Base-by-base conservation (phyloP, 2,888 invertebrate genomes). In the Lamproptera curius region DNA sequence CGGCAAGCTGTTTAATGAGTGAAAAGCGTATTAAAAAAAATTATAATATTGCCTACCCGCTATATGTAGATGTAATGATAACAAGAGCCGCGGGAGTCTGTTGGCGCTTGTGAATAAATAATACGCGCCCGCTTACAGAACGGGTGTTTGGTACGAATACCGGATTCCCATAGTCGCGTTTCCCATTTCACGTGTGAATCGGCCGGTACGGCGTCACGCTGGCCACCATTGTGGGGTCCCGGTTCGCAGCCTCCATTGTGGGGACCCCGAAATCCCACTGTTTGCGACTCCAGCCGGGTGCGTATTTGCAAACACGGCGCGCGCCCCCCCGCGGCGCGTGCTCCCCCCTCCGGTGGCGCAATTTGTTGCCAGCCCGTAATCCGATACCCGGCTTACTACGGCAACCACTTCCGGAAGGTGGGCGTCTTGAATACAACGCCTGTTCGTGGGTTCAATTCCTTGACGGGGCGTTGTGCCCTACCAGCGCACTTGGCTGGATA, bases 291-390 rank as follows among this genome's bases (percentile, higher is more conserved):
- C 69, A 59, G 80, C 80, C 84, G 79, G 81, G 76, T 86, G 86
- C 83, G 81, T 86, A 85, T 86, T 86, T 86, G 86, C 84, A 86
- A 85, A 86, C 84, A 84, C 65, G 69, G 67, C 61, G 62, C 68
- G 65, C 61, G 72, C 63, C 76, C 76, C 60, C 85, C 85, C 76
- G 70, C 62, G 77, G 50, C 65, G 58, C 17, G 53, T 64, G 59
- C 57, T 2, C 58, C 63, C 59, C 64, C 58, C 55, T 54, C 56
- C 56, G 44, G 53, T 70, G 70, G 65, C 66, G 62, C 73, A 73
- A 80, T 81, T 82, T 80, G 82, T 81, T 76, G 70, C 79, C 63
- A 72, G 68, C 68, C 48, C 60, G 78, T 76, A 80, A 81, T 65
- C 68, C 67, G 80, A 81, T 77, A 74, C 67, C 45, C 45, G 45